Evolutionary conservation across 2,797 vertebrate species (phyloP), one percentile per base, ranked within the genome.

Genomic region (Arctocebus calabarensis): DNA sequence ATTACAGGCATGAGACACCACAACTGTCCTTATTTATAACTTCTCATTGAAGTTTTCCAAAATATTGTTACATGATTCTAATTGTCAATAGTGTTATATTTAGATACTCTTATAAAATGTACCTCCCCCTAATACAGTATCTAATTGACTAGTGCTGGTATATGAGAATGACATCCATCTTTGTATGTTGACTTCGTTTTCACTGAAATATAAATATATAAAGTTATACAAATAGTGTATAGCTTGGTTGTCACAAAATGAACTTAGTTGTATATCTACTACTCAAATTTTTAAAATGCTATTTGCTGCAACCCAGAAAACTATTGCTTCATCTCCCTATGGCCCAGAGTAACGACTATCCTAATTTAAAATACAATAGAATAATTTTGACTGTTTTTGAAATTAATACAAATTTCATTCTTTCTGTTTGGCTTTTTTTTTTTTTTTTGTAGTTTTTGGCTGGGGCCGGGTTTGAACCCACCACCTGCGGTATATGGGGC

Each of bases 161-260:
- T n/a, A 29, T 27, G 17, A 61, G 16, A 93, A 68, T 86, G 16
- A n/a, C 22, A 59, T 25, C 85, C 34, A 84, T 93, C 57, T 81
- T 93, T 94, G 32, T 57, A 16, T 52, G 25, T 37, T 91, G 90
- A 89, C 82, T 90, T 91, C 82, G 9, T 66, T 95, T 88, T 92
- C 90, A 85, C 14, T 78, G 40, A 96, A 94, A 82, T 91, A 77
- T n/a, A 66, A 78, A 29, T 40, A 52, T 68, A 93, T 81, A 84
- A 71, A 77, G 74, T 32, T 55, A 7, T 9, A 79, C 59, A 92
- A 17, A 25, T 91, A 62, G 29, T 83, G 7, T 75, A 12, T 61
- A 83, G 45, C 32, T 82, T 88, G 43, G 77, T 88, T 88, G n/a
- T 52, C 48, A 90, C 55, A 85, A 94, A 86, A 84, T 75, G 71